phyloP scores from a whole-genome alignment of 1,140 invertebrate genomes.

The Proctacanthus coquilletti region DNA sequence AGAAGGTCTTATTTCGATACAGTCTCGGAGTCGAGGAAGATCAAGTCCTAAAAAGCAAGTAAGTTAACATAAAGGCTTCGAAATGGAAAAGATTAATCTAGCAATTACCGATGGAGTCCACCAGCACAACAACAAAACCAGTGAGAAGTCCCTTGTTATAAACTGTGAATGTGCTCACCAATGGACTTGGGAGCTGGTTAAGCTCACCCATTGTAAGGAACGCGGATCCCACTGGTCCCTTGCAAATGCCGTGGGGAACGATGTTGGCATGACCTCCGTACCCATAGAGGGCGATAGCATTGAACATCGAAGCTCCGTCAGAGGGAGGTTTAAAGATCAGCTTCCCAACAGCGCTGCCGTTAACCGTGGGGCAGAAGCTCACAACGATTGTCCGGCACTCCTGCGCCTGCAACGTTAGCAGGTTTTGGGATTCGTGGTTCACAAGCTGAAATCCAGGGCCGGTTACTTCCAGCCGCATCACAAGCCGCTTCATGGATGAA shows the following conservation, averaged over 20 bases:
- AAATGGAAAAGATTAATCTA: not conserved
- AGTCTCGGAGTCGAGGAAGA: constrained; percentile 18
- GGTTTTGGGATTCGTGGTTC: constrained; percentile 10
- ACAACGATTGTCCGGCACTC: constrained; percentile 22
- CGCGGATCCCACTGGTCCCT: constrained; percentile 21
- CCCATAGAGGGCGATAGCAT: constrained; percentile 13
- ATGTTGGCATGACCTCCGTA: constrained; percentile 24
- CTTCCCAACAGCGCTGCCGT: constrained; percentile 19
- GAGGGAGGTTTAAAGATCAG: constrained; percentile 18
- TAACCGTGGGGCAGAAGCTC: constrained; percentile 25
- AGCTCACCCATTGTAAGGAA: constrained; percentile 24
- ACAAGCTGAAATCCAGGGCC: constrained; percentile 26
- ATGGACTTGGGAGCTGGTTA: constrained; percentile 14
- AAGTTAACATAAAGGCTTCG: not conserved
- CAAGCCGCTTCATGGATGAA: constrained; percentile 18
- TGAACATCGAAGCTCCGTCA: constrained; percentile 10
- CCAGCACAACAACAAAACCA: constrained; percentile 18
- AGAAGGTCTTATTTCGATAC: constrained; percentile 18
- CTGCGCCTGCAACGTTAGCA: constrained; percentile 20
- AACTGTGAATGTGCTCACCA: constrained; percentile 17
- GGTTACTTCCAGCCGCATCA: constrained; percentile 18
- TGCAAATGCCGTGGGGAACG: constrained; percentile 14
- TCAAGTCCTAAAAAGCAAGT: constrained; percentile 7
- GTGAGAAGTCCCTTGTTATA: constrained; percentile 24
- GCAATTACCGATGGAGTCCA: constrained; percentile 17